Evolutionary conservation across 1,140 invertebrate species (phyloP).

Genomic region (Sweltsa coloradensis): DNA sequence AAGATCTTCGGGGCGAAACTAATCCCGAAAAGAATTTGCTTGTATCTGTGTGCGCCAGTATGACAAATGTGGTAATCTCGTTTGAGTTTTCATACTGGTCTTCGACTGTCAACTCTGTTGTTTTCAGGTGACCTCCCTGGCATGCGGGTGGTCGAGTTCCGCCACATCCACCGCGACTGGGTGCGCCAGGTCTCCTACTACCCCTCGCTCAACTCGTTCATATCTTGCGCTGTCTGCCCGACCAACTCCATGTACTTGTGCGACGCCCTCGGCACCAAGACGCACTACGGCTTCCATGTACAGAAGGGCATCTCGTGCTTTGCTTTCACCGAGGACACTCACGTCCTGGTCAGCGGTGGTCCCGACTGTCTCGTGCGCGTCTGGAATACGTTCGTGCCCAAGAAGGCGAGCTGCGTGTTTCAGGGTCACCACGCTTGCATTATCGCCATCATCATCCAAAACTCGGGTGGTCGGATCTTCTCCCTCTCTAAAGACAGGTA

Average conservation of each 20-base stretch:
- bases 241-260: slow-evolving; percentile 15
- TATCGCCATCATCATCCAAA: slow-evolving; percentile 47
- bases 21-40: too few relatives aligned
- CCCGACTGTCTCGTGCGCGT: slow-evolving; percentile 54
- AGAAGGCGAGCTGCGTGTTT: slow-evolving; percentile 42
- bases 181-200: slow-evolving; percentile 51
- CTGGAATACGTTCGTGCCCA: slow-evolving; percentile 63
- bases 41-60: too few relatives aligned
- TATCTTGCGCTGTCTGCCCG: slow-evolving; percentile 36
- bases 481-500: slow-evolving; percentile 26
- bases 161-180: slow-evolving; percentile 43
- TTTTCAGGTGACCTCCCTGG: slow-evolving; percentile 21
- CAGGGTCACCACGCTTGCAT: slow-evolving; percentile 56
- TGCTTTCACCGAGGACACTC: slow-evolving; percentile 29
- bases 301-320: slow-evolving; percentile 28
- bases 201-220: slow-evolving; percentile 34
- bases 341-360: slow-evolving; percentile 54
- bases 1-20: too few relatives aligned
- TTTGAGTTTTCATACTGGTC: background rate
- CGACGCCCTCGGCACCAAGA: slow-evolving; percentile 17
- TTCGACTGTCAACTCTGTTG: background rate
- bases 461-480: slow-evolving; percentile 32
- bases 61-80: too few relatives aligned
- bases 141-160: slow-evolving; percentile 36
- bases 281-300: slow-evolving; percentile 24